Base-by-base conservation (phyloP, 2,797 vertebrate genomes). In the Synaphobranchus kaupii region DNA sequence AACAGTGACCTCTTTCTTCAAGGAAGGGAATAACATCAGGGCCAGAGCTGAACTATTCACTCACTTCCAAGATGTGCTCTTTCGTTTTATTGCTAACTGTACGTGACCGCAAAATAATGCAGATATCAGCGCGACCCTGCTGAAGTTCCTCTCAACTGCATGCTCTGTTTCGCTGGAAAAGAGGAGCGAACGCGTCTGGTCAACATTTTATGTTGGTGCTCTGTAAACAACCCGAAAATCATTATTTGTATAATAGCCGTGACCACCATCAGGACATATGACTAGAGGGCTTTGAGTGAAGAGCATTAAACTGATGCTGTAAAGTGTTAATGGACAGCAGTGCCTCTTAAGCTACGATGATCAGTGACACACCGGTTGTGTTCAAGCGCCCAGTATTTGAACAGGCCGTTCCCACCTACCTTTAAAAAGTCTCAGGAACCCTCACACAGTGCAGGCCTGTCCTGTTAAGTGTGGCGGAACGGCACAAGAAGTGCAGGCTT, bases 1-100 rank as follows among this genome's bases (percentile, higher is more conserved):
- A 96, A 96, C 93, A 97, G 94, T 95, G 96, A 96, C 95, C 95
- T 96, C 96, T 96, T 94, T 96, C 94, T 96, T 91, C 93, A 88
- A 31, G 86, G 88, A 88, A 28, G 44, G 80, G 94, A 95, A 96
- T 92, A 92, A 87, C 94, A 94, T 0, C 58, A 39, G 31, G 28
- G 2, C 20, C n/a, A 34, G 48, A 39, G n/a, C 39, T 39, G 31
- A 25, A 68, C 73, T 50, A 52, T 83, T 83, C 81, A 28, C 81
- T 56, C 28, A 10, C 22, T 81, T 48, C 78, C 28, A 76, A 22
- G 22, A 81, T 48, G n/a, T n/a, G 50, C 68, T 78, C 10, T 20
- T 81, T 81, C 20, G 9, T 84, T 44, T 84, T 56, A 47, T 52
- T 78, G 52, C 56, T 71, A 83, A 71, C 39, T 34, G n/a, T 44